These are phyloP conservation scores for Rhinolophus sinicus DNA, from an alignment of 2,113 vertebrate genomes.

Conservation along the genomic window DNA sequence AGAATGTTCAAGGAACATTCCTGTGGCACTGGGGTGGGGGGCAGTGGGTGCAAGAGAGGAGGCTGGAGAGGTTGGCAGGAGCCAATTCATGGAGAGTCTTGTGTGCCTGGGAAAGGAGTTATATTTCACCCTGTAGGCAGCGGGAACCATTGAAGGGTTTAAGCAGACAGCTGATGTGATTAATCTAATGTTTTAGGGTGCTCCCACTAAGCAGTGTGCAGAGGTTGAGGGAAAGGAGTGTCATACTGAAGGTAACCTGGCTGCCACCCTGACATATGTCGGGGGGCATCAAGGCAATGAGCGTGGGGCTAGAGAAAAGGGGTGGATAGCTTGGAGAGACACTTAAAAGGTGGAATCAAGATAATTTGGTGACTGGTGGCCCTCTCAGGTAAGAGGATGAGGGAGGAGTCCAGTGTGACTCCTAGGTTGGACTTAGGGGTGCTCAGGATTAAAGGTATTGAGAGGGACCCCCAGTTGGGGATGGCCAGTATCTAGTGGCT, in stretches of 20 bases:
- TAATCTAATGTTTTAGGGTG: neutral
- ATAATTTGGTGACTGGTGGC: neutral
- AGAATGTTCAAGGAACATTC: neutral
- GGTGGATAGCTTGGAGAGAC: neutral
- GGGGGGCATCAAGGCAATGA: neutral
- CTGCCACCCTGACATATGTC: neutral
- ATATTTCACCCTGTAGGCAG: neutral
- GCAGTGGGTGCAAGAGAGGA: neutral
- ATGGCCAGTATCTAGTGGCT: neutral
- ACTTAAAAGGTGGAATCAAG: neutral
- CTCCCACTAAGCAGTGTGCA: neutral
- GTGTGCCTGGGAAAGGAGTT: neutral
- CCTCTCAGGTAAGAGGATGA: neutral
- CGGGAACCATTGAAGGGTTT: neutral
- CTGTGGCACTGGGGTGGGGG: neutral
- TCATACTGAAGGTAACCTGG: neutral
- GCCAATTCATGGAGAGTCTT: neutral
- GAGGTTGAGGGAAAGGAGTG: neutral
- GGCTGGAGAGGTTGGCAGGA: neutral
- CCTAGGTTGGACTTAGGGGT: neutral
- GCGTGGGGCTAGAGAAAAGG: neutral
- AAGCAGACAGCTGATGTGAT: neutral
- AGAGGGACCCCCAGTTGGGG: neutral
- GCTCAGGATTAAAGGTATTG: neutral
- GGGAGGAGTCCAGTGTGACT: conserved; percentile 6